Conservation (phyloP, 2,797 vertebrate species). For the Clamator glandarius region DNA sequence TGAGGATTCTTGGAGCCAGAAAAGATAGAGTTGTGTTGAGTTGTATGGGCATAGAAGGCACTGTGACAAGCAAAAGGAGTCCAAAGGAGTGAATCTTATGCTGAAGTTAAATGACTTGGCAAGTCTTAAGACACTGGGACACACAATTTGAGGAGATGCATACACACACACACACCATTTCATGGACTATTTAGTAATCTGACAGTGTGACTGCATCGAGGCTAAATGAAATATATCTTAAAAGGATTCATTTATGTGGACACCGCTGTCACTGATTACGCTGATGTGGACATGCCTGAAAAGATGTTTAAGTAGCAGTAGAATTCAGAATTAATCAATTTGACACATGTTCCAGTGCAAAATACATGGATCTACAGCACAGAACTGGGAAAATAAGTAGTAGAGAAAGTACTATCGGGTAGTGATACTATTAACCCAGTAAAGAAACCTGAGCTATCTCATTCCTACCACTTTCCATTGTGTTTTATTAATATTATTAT, state of each 20-base stretch:
- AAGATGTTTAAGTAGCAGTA: slow-evolving; percentile 10
- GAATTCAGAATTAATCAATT: slow-evolving; percentile 36
- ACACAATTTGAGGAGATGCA: neutral
- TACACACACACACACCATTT: neutral
- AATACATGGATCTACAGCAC: neutral
- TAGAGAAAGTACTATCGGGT: neutral
- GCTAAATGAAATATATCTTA: slow-evolving; percentile 9
- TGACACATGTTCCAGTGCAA: slow-evolving; percentile 1
- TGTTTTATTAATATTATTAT: slow-evolving; percentile 17
- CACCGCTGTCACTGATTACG: neutral
- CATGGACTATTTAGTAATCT: slow-evolving; percentile 22
- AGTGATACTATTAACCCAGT: neutral
- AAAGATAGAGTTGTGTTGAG: neutral
- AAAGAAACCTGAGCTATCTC: neutral
- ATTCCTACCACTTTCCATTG: neutral
- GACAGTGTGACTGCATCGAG: neutral
- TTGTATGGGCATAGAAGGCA: neutral
- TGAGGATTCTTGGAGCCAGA: neutral
- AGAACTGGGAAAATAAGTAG: neutral
- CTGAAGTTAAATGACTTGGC: neutral
- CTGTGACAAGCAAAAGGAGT: neutral
- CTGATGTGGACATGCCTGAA: slow-evolving; percentile 27
- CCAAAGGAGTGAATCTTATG: neutral
- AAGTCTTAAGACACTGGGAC: neutral
- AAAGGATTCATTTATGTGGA: neutral